A percentile compares a stretch with the other conserved stretches of the same genome.
Evolutionary conservation across 2,113 vertebrate genomes (phyloP).

Genomic region (Macaca nemestrina): DNA sequence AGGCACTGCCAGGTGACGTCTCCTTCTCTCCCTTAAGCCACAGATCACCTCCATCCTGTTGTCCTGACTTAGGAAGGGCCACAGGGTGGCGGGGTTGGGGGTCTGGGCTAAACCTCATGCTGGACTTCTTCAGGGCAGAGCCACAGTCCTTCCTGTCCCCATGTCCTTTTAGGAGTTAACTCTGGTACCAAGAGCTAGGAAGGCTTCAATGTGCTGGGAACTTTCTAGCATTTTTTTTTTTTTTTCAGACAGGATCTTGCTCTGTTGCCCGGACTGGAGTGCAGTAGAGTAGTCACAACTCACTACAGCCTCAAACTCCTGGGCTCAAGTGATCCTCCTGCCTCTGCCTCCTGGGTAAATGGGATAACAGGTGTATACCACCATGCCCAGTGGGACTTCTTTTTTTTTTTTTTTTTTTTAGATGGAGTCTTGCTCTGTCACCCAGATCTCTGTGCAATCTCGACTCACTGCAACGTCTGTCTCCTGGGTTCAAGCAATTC

Average conservation of each 20-base stretch:
- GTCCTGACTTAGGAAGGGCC: too few species aligned
- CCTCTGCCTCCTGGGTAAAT: background rate
- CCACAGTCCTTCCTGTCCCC: rapidly evolving
- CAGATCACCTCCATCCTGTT: background rate
- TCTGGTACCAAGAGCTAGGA: background rate
- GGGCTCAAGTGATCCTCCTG: too few species aligned
- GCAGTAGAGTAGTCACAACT: background rate
- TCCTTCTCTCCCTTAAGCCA: background rate
- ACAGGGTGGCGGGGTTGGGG: background rate
- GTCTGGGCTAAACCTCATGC: background rate
- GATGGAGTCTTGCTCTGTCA: too few species aligned
- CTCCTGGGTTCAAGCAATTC: too few species aligned
- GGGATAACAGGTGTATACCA: too few species aligned
- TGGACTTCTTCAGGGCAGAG: background rate
- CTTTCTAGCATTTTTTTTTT: too few species aligned
- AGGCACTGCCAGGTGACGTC: rapidly evolving
- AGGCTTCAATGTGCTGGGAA: rapidly evolving
- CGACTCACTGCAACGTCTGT: too few species aligned
- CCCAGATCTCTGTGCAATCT: background rate
- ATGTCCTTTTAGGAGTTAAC: background rate
- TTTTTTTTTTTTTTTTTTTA: too few species aligned
- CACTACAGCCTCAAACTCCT: too few species aligned
- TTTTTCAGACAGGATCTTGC: too few species aligned
- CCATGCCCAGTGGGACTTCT: too few species aligned
- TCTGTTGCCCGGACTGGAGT: background rate